Conservation (phyloP, 1,140 invertebrate genomes). For the Rhyzopertha dominica region DNA sequence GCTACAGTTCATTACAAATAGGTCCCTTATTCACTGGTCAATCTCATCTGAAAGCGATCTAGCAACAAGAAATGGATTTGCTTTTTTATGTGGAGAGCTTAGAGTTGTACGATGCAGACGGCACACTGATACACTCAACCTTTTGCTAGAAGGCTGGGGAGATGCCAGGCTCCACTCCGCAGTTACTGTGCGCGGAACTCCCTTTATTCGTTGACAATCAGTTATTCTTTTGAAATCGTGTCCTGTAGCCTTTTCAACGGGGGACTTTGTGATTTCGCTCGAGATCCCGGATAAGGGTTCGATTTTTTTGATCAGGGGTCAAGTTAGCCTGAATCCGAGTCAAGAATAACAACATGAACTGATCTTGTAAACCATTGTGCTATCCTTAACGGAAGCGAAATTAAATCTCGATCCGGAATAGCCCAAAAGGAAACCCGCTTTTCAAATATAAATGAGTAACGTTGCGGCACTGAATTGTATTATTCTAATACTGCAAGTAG, state of each 20-base stretch:
- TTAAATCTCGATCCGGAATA: too few species aligned
- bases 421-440: too few species aligned
- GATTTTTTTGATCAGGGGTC: slow-evolving; percentile 15
- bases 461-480: too few species aligned
- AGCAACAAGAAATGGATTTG: slow-evolving; percentile 43
- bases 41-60: slow-evolving; percentile 44
- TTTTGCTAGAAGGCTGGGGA: background rate
- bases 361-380: slow-evolving; percentile 4
- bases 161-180: slow-evolving; percentile 18
- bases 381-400: slow-evolving; percentile 1
- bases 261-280: slow-evolving; percentile 37
- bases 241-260: slow-evolving; percentile 37
- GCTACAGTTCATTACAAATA: slow-evolving; percentile 44
- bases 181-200: slow-evolving; percentile 15
- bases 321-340: slow-evolving; percentile 8
- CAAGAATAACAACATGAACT: slow-evolving; percentile 14
- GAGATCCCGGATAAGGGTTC: slow-evolving; percentile 32
- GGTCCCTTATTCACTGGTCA: slow-evolving; percentile 44
- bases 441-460: too few species aligned
- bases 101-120: too few species aligned
- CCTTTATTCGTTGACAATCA: slow-evolving; percentile 37
- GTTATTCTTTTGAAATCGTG: slow-evolving; percentile 39
- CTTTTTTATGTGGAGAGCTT: slow-evolving; percentile 39
- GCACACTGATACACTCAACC: background rate
- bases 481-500: background rate